Base-by-base conservation (phyloP, 2,888 invertebrate species). In the Spisula subtruncata region DNA sequence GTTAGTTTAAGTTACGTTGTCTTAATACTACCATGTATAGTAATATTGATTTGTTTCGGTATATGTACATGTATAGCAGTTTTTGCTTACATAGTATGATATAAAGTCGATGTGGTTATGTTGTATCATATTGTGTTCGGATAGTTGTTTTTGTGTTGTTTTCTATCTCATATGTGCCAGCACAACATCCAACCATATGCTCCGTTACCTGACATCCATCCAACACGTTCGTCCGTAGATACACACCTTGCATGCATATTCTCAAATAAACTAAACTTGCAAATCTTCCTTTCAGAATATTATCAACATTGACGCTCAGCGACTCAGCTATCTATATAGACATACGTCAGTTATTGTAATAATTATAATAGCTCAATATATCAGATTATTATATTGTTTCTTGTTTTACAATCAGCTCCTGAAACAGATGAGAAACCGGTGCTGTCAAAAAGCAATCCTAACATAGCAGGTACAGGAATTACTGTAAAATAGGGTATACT, bases 401-500 rank as follows among this genome's bases (percentile, higher is more conserved):
- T 75, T 75, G 75, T 75, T 75, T 51, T 85, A 41, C 32, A 25
- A 83, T 46, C 32, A 51, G 29, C 87, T 88, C 83, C 87, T 80
- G 87, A 83, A 35, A 75, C 54, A 32, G 87, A 80, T 14, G 87
- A 83, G 41, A 88, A 83, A 88, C 80, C 75, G 16, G 46, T 83
- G 87, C 87, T 88, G 60, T 89, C 91, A 48, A 89, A 89, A 86
- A 91, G 91, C 79, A 89, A 91, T 56, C 89, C 89, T 10, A 91
- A 89, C 81, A 89, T 91, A 66, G 54, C 91, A 91, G 91, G 91
- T 91, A 91, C 48, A 32, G 8, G 12, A 81, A 16, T 81, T 46
- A 81, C 51, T 75, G 75, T 75, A 75, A 75, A 75, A 75, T 75
- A 35, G 75, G 75, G 18, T 66, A 46, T 83, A 54, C 35, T 32